Base-by-base conservation (phyloP, 2,888 invertebrate genomes). In the Tiphia femorata region DNA sequence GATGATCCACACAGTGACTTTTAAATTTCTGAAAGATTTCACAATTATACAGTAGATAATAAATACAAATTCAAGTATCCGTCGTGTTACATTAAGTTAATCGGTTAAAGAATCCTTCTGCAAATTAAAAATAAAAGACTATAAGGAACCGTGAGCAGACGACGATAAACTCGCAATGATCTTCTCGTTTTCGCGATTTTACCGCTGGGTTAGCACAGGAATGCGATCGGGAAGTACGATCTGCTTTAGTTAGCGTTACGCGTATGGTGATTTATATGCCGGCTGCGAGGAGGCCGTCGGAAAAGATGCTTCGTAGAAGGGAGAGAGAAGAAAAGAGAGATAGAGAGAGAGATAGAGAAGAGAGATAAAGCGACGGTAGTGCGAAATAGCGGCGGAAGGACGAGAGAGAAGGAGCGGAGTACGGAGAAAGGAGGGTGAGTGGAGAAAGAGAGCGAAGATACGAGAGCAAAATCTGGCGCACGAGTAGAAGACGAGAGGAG, bases 231-330 rank as follows among this genome's bases (percentile, higher is more conserved):
- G 33, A 33, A 33, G 14, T 33, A 33, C 33, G 33, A 33, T n/a
- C 29, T 35, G 50, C 50, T 50, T 43, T 25, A 50, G 50, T 50
- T 50, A 50, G 35, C 20, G 37, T 14, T 21, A n/a, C 16, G 43
- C 23, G 27, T 19, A 30, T 29, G 42, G 21, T 49, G 46, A 56
- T 56, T 56, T 56, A 56, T 40, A 25, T 19, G 21, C 10, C 10
- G 6, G 29, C 5, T 10, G 6, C 10, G 5, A 29, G 6, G 6
- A 12, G 29, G 29, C 10, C 2, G 6, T 1, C 2, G 33, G 16
- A n/a, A 14, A 41, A 38, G 23, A 50, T 16, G 23, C 2, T 8
- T 35, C 23, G 30, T 37, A 44, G 47, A 42, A 38, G 29, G 48
- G 42, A 21, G 38, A 40, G 30, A 16, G 21, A 19, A 20, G 25